Evolutionary conservation across 2,797 vertebrate genomes (phyloP), one percentile per base, ranked within the genome.

Genomic region (Balearica regulorum): DNA sequence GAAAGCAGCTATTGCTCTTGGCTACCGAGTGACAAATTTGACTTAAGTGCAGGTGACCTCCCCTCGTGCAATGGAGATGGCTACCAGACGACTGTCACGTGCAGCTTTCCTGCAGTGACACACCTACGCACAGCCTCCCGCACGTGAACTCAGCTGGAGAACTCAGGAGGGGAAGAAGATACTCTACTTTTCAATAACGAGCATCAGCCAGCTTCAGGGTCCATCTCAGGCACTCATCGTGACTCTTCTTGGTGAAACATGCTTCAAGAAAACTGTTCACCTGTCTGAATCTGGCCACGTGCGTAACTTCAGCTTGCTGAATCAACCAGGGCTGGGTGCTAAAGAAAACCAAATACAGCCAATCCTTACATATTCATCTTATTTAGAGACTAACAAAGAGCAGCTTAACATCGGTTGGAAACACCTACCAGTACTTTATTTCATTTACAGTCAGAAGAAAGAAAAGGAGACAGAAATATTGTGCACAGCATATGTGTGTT

Each of bases 381-480:
- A 55, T 82, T 72, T 83, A 83, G 33, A 94, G 13, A 89, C 65
- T 77, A 92, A 70, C 60, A 87, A 80, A 78, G 48, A 68, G 26
- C 48, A 82, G 35, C 44, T 86, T 75, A 84, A 79, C 66, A 44
- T 31, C 5, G 15, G n/a, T 54, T 9, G 1, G 76, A 90, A 94
- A 72, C 43, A 90, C 39, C 51, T 60, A 94, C 31, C 28, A 82
- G 35, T 54, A 82, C 78, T 79, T 90, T 66, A 77, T 68, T 91
- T 90, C 66, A 91, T 90, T 96, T 89, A 86, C 37, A 81, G 28
- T 77, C 65, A 49, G 33, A 91, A 83, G 55, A 87, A 91, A 92
- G 68, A 70, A 88, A 91, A 92, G 64, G 57, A 96, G 71, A 79
- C 54, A 90, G 89, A 94, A 96, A 95, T 85, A 93, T 18, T 84